Evolutionary conservation across 2,113 vertebrate genomes (phyloP).

Genomic region (Synchiropus splendidus): DNA sequence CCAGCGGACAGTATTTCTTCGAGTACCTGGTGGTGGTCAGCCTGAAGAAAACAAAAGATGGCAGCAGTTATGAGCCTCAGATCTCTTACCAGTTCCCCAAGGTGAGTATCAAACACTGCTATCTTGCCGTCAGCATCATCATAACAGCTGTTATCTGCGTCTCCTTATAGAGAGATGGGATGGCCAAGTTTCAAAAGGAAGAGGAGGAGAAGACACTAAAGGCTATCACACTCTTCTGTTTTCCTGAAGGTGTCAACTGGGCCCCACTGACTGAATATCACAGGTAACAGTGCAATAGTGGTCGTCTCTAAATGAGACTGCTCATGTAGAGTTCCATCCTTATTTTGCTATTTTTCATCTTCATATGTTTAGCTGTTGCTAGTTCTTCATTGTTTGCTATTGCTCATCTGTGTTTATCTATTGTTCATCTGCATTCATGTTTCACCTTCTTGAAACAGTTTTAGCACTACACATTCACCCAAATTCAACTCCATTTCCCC

Average conservation of each 20-base stretch:
- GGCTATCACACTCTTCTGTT: constrained; percentile 92
- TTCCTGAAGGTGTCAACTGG: constrained; percentile 87
- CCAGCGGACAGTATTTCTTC: constrained; percentile 84
- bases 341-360: no score
- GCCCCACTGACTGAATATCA: constrained; percentile 75
- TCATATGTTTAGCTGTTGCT: no score
- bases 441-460: no score
- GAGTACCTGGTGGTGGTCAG: constrained; percentile 94
- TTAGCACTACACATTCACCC: no score
- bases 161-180: constrained; percentile 72
- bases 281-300: constrained; percentile 68
- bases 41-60: constrained; percentile 65
- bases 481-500: no score
- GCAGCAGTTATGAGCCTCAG: constrained; percentile 74
- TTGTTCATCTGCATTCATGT: no score
- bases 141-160: constrained; percentile 1
- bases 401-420: no score
- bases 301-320: no score
- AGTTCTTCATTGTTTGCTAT: no score
- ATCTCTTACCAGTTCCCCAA: constrained; percentile 96
- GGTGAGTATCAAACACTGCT: constrained; percentile 58
- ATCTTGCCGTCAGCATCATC: neutral
- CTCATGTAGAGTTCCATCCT: no score
- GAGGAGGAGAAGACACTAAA: constrained; percentile 83
- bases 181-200: constrained; percentile 81